Conservation (phyloP, 1,140 invertebrate genomes). For the Steinernema khuongi region DNA sequence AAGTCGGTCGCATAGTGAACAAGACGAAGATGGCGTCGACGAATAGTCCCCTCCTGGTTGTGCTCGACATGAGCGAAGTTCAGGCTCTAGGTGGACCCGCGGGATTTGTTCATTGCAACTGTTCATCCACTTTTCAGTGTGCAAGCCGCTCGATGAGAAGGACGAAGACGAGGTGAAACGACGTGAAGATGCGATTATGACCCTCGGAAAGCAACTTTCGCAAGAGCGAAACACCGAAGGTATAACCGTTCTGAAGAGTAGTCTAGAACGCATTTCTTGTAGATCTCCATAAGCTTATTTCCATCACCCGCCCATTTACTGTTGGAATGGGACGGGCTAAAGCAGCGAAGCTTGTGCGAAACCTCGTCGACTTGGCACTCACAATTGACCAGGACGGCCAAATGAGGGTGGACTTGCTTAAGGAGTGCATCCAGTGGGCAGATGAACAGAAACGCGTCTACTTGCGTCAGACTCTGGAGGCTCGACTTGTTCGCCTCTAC, state of each 20-base stretch:
- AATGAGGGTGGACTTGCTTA: constrained; percentile 64
- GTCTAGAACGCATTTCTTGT: too few species aligned
- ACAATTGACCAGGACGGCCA: constrained; percentile 66
- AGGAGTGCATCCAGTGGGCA: constrained; percentile 98
- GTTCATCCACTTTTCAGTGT: too few species aligned
- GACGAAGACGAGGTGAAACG: not conserved
- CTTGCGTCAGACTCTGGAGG: constrained; percentile 85
- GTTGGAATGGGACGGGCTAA: constrained; percentile 94
- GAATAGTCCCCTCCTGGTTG: too few species aligned
- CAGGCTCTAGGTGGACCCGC: too few species aligned
- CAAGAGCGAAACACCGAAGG: not conserved
- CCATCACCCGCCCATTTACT: not conserved
- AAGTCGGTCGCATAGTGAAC: too few species aligned
- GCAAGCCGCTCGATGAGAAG: not conserved
- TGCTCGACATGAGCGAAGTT: too few species aligned
- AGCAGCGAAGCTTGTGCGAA: constrained; percentile 91
- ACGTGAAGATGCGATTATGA: not conserved
- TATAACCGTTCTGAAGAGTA: too few species aligned
- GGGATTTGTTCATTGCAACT: too few species aligned
- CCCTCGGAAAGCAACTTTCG: not conserved
- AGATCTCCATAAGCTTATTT: too few species aligned
- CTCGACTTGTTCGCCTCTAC: constrained; percentile 48
- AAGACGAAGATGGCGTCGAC: too few species aligned
- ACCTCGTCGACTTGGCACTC: constrained; percentile 91
- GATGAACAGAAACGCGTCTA: constrained; percentile 93